A percentile compares a stretch with the other conserved stretches of the same genome.
phyloP scores from a whole-genome alignment of 2,797 vertebrate genomes.

The Malurus leucopterus region DNA sequence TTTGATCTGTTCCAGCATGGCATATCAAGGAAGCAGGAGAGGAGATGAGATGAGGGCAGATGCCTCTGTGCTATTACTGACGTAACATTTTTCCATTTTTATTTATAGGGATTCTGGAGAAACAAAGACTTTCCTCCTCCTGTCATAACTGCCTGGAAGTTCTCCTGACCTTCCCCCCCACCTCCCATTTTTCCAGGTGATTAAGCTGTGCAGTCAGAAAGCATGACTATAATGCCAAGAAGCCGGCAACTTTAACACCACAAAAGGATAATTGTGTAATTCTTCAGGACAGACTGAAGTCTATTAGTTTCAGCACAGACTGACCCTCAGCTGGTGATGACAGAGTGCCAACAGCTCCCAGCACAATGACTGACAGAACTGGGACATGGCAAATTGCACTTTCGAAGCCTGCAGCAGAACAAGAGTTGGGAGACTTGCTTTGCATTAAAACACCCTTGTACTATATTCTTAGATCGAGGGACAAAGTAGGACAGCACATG shows the following conservation, averaged over 20 bases:
- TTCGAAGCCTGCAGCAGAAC: not conserved
- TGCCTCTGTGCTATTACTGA: not conserved
- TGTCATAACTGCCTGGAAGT: not conserved
- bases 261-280: not conserved
- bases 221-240: not conserved
- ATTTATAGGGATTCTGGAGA: not conserved
- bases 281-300: not conserved
- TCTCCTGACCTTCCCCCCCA: not conserved
- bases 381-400: constrained; percentile 26
- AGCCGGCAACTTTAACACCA: not conserved
- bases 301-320: not conserved
- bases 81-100: not conserved
- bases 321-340: not conserved
- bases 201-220: constrained; percentile 1
- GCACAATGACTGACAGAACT: constrained; percentile 49
- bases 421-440: not conserved
- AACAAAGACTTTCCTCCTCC: not conserved
- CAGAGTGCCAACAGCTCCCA: constrained; percentile 2
- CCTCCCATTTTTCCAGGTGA: constrained; percentile 25
- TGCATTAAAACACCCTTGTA: not conserved
- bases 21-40: not conserved
- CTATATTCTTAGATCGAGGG: not conserved
- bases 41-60: not conserved
- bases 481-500: not conserved
- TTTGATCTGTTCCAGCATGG: not conserved